Evolutionary conservation across 2,888 invertebrate species (phyloP), one percentile per base, ranked within the genome.

Genomic region (Portevinia maculata): DNA sequence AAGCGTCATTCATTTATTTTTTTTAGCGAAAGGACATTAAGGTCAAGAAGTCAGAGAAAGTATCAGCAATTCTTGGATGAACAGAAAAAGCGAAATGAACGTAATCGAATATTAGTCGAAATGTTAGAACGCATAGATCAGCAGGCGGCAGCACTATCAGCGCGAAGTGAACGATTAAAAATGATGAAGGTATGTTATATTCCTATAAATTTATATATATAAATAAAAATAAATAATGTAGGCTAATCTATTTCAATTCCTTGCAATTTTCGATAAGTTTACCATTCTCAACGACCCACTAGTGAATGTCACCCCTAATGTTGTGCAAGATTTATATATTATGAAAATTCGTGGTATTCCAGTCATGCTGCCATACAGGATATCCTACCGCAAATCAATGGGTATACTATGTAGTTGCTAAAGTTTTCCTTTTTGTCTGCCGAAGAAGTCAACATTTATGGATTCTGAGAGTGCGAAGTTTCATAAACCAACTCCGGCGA

Each of bases 161-260:
- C 93, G 1, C 93, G 93, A 89, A 93, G 93, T 24, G 92, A 93
- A 85, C 90, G 93, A 71, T 91, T 93, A 28, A 92, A 92, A 88
- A 89, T 91, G 87, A 90, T 93, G 87, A 91, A 92, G 88, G 92
- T 92, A 85, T 88, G 89, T 15, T 30, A 13, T 28, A 13, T 13
- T 7, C 9, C 3, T 19, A 13, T 13, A 28, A 1, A 28, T 3
- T 17, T 13, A 0, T 13, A 7, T n/a, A 30, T 9, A 13, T 13
- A 15, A 6, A 8, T 13, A 13, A n/a, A 0, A 24, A 28, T 48
- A 8, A n/a, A 28, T 48, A 1, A 19, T 46, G 4, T 3, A 39
- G 39, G 3, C 1, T 4, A 13, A 9, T 3, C 13, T 15, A 15
- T 19, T 17, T 11, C 17, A 39, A 6, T 41, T 44, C 44, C 4